Conservation (phyloP, 2,797 vertebrate genomes). For the Pangasius djambal region DNA sequence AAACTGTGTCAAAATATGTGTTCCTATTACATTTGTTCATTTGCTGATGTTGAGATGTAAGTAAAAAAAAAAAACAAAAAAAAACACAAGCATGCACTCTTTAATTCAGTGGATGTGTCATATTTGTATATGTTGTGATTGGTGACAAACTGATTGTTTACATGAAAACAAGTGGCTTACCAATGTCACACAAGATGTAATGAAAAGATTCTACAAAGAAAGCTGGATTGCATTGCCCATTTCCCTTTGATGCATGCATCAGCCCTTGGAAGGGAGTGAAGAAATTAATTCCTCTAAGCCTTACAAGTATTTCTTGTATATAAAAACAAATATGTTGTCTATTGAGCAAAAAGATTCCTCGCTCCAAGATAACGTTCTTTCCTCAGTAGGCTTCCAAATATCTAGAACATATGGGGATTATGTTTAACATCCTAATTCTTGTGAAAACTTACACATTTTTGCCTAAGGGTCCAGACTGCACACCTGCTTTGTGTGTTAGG, state of each 20-base stretch:
- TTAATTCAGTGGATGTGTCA: neutral
- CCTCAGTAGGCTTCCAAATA: slow-evolving; percentile 37
- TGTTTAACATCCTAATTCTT: slow-evolving; percentile 20
- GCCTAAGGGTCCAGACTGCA: neutral
- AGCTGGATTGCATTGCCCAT: neutral
- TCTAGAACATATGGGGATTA: slow-evolving; percentile 27
- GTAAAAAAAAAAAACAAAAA: neutral
- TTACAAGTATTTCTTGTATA: neutral
- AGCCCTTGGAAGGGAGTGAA: neutral
- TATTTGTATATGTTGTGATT: slow-evolving; percentile 36
- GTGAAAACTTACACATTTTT: slow-evolving; percentile 22
- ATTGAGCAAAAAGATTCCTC: neutral
- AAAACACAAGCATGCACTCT: neutral
- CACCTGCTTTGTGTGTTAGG: neutral
- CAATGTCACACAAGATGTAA: neutral
- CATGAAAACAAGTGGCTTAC: neutral
- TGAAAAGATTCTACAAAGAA: neutral
- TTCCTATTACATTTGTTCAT: neutral
- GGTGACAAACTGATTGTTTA: slow-evolving; percentile 8
- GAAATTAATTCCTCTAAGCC: neutral
- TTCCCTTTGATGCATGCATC: neutral
- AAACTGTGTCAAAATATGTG: neutral
- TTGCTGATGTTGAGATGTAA: neutral
- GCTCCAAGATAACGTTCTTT: neutral
- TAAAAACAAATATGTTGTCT: neutral